A percentile compares a stretch with the other conserved stretches of the same genome.
Evolutionary conservation across 2,797 vertebrate genomes (phyloP).

Genomic region (Anguilla anguilla): DNA sequence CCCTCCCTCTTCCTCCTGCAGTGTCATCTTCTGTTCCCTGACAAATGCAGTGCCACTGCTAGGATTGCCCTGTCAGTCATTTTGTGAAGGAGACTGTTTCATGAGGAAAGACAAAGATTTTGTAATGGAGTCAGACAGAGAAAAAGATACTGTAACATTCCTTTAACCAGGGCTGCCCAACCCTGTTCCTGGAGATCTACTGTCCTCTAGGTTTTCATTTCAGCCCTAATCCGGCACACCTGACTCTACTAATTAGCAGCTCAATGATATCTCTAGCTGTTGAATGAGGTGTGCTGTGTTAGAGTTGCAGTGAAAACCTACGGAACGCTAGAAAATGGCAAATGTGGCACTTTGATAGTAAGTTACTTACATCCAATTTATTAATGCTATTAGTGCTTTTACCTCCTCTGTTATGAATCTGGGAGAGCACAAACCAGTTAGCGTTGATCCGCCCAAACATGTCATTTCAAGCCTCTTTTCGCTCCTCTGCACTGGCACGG

Average conservation of each 20-base stretch:
- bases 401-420: neutral
- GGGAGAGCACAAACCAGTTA: neutral
- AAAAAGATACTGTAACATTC: neutral
- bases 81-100: neutral
- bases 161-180: neutral
- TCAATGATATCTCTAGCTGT: too few species aligned
- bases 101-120: neutral
- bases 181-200: too few species aligned
- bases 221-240: too few species aligned
- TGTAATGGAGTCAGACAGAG: too few species aligned
- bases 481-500: neutral
- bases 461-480: neutral
- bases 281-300: too few species aligned
- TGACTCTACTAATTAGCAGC: too few species aligned
- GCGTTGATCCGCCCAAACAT: neutral
- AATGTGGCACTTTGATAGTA: neutral
- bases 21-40: neutral
- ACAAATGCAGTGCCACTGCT: neutral
- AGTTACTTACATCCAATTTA: neutral
- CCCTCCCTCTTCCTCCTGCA: neutral
- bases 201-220: too few species aligned
- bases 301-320: too few species aligned
- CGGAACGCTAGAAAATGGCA: neutral
- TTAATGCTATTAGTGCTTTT: neutral
- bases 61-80: neutral